A percentile compares a stretch with the other conserved stretches of the same genome.
Evolutionary conservation across 2,888 invertebrate species (phyloP).

Genomic region (Rotaria socialis): DNA sequence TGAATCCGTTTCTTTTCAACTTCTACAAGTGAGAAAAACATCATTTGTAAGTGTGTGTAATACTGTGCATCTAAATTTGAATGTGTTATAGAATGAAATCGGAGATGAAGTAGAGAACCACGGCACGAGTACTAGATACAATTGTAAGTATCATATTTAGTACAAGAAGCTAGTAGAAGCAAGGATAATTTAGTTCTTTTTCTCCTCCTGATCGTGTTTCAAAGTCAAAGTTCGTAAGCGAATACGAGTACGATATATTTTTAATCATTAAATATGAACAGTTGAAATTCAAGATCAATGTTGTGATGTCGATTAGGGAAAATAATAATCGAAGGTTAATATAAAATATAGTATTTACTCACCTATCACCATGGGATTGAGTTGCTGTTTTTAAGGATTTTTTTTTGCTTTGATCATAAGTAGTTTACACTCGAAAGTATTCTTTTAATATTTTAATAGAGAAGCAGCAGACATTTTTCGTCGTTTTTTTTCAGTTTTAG

Average conservation of each 20-base stretch:
- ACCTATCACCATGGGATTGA: no score
- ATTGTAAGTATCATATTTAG: not conserved
- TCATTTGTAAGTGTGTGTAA: not conserved
- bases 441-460: not conserved
- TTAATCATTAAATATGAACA: no score
- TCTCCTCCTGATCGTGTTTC: not conserved
- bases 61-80: not conserved
- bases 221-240: not conserved
- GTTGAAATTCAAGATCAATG: no score
- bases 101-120: not conserved
- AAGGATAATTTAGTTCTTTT: not conserved
- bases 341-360: no score
- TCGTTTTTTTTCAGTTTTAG: not conserved
- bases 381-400: no score
- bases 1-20: not conserved
- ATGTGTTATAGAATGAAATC: not conserved
- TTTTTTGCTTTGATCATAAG: not conserved
- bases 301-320: not conserved
- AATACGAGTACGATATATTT: no score
- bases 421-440: not conserved
- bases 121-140: not conserved
- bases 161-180: not conserved
- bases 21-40: not conserved
- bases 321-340: not conserved
- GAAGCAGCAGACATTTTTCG: not conserved